phyloP scores from a whole-genome alignment of 2,113 vertebrate species.

The Numenius arquata region DNA sequence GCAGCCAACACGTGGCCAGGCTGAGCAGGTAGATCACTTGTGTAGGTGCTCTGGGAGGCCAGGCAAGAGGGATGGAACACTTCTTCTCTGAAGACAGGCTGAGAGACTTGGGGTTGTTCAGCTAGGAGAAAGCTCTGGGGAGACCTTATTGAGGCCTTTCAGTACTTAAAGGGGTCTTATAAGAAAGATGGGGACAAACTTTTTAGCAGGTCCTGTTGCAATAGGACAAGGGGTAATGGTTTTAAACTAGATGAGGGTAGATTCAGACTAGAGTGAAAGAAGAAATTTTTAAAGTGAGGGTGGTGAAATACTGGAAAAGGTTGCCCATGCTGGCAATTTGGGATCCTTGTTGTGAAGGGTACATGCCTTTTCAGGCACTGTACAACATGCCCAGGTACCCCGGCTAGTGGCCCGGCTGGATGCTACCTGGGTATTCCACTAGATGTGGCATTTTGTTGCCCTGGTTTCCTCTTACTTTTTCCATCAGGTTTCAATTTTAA shows the following conservation, averaged over 20 bases:
- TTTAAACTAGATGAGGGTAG: not conserved
- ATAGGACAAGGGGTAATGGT: not conserved
- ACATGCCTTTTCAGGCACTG: not conserved
- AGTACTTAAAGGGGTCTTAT: not conserved
- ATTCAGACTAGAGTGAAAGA: not conserved
- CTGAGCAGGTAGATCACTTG: not conserved
- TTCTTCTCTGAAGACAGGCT: not conserved
- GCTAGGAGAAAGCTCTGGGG: not conserved
- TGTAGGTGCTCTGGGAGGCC: not conserved
- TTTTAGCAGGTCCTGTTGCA: not conserved
- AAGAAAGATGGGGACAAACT: not conserved
- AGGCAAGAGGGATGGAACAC: not conserved
- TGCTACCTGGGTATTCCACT: not conserved
- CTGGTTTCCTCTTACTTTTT: not conserved
- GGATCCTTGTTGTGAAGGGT: not conserved
- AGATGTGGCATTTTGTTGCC: not conserved
- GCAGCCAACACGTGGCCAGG: rapidly evolving
- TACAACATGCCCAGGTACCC: not conserved
- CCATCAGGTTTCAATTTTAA: not conserved
- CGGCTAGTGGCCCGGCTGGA: not conserved
- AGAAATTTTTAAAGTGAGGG: not conserved
- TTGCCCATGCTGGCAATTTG: not conserved
- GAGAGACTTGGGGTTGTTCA: not conserved
- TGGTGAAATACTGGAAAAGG: not conserved
- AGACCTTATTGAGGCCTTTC: not conserved